Evolutionary conservation across 1,140 invertebrate species (phyloP), one percentile per base, ranked within the genome.

Genomic region (Eueides isabella): DNA sequence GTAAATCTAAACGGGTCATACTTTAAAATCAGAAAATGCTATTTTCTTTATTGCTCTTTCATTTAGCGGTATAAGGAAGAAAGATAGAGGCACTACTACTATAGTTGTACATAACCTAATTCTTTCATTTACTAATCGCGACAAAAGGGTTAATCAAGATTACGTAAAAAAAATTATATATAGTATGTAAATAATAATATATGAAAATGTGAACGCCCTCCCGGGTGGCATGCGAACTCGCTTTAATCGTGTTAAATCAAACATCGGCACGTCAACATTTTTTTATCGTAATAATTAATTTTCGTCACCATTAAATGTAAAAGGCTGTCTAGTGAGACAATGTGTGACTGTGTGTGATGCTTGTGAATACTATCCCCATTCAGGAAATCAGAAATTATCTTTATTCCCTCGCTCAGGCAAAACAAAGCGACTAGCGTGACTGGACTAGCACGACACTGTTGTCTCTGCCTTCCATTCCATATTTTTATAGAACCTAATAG

Each of bases 1-100:
- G 28, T 30, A 62, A 62, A 61, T 73, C 63, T n/a, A n/a, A n/a
- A n/a, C 26, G 48, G 66, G 19, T 7, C 9, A 11, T 12, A 55
- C 19, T 55, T 55, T 9, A 30, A 31, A 16, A 31, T n/a, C 5
- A 55, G n/a, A 44, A 0, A 1, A 44, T 55, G 23, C n/a, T 48
- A n/a, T 55, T 55, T 23, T 55, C 9, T 26, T 55, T 26, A 26
- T 55, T 44, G 16, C n/a, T 44, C 4, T 44, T 55, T 0, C 26
- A 23, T 55, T 23, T 44, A n/a, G 6, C 16, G 16, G 0, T 5
- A 44, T 1, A 38, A 5, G 4, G 12, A 5, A 16, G 12, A 0
- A 38, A 38, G 4, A 38, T 38, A 35, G 5, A 2, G 7, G 9
- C 9, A 2, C 16, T 41, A 44, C 16, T 7, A 12, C 2, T 5